phyloP scores from a whole-genome alignment of 2,113 vertebrate species.

The Prionailurus bengalensis region DNA sequence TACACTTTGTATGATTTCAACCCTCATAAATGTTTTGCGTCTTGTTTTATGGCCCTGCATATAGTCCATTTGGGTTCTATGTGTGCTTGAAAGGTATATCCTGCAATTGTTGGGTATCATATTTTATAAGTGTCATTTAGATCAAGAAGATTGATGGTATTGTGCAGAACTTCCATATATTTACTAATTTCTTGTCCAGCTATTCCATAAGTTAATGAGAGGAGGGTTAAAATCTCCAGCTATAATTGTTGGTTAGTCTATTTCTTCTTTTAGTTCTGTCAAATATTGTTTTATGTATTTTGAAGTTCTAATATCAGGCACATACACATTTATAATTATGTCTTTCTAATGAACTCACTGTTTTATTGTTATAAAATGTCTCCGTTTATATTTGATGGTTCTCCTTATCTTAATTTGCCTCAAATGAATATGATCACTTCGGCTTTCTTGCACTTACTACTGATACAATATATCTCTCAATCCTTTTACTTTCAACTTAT shows the following conservation, averaged over 20 bases:
- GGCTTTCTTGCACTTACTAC: not conserved
- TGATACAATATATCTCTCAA: not conserved
- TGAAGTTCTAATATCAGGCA: not conserved
- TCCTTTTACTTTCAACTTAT: not conserved
- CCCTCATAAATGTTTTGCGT: not conserved
- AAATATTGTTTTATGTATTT: not conserved
- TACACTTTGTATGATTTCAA: not conserved
- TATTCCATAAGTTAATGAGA: not conserved
- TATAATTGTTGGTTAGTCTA: not conserved
- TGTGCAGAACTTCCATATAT: not conserved
- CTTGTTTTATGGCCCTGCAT: not conserved
- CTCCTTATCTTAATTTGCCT: not conserved
- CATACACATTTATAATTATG: not conserved
- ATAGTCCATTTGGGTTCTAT: not conserved
- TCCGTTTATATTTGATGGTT: not conserved
- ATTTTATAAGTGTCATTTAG: not conserved
- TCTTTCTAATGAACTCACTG: not conserved
- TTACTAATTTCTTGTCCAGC: not conserved
- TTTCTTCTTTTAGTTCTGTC: constrained; percentile 12
- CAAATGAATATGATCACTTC: not conserved
- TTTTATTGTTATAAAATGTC: not conserved
- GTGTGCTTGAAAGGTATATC: not conserved
- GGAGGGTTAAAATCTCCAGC: not conserved
- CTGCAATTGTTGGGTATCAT: not conserved
- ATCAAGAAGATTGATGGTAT: not conserved